Base-by-base conservation (phyloP, 2,113 vertebrate genomes). In the Natator depressus region DNA sequence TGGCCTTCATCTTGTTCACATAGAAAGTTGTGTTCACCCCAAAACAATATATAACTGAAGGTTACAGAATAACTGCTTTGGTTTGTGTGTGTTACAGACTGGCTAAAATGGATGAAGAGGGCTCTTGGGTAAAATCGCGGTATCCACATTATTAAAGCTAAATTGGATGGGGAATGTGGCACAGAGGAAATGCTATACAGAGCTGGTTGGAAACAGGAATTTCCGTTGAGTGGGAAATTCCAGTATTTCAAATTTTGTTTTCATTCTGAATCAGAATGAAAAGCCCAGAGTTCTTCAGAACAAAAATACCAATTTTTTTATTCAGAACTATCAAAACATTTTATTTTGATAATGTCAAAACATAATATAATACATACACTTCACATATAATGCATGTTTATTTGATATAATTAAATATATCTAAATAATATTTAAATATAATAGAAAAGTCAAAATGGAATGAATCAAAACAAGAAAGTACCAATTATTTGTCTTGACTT, bases 101-200 rank as follows among this genome's bases (percentile, higher is more conserved):
- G 54, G 69, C 82, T 93, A 8, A 0, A 14, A 86, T 65, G 93
- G 93, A 97, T 96, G 85, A 97, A 97, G 96, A 54, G 55, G 55
- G 65, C 90, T 76, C 55, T 75, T 79, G 79, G 82, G 27, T 4
- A 82, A 92, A 97, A 87, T 96, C 93, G 95, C 78, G 42, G 38
- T 27, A 46, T 80, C 78, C 57, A 35, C 82, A 87, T 85, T 86
- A 87, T 95, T 94, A 79, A 72, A 27, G 38, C 5, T 78, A 46
- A 78, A 47, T 47, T 46, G 38, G 42, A 46, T 38, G 25, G 11
- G 22, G 46, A 78, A 46, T 78, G 13, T 6, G 6, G 38, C 46
- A 47, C 72, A 27, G 42, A 16, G 24, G 11, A 78, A 72, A 78
- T 78, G 11, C 75, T 78, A 47, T 46, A 6, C 25, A 24, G 75